A percentile compares a stretch with the other conserved stretches of the same genome.
Conservation (phyloP, 2,888 invertebrate species). For the Saturnia pavonia region DNA sequence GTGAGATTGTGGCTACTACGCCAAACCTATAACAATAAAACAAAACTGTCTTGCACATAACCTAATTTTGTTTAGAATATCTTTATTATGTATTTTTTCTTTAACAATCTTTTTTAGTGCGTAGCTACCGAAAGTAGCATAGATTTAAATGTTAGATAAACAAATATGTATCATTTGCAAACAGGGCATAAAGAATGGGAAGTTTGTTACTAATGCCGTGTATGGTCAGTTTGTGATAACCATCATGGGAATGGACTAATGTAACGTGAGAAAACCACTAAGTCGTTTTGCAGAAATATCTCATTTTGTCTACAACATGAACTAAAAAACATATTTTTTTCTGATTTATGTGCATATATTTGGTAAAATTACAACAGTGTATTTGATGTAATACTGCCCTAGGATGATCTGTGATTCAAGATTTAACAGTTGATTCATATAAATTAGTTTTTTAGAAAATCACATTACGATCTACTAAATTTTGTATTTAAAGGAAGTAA, state of each 20-base stretch:
- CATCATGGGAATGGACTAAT: conserved; percentile 11
- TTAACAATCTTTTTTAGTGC: neutral
- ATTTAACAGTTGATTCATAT: neutral
- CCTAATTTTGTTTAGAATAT: too few relatives aligned
- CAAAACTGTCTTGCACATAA: too few relatives aligned
- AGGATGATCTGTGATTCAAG: neutral
- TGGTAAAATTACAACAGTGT: conserved; percentile 7
- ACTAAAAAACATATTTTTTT: neutral
- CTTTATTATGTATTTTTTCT: neutral
- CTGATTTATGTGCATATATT: neutral
- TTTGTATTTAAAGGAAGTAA: neutral
- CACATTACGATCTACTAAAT: neutral
- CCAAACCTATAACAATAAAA: too few relatives aligned
- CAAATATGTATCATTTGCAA: conserved; percentile 12
- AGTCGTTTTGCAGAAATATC: conserved; percentile 3
- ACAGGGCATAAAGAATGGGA: conserved; percentile 13
- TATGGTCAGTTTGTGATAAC: conserved; percentile 12
- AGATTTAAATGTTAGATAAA: conserved; percentile 9
- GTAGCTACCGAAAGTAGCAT: conserved; percentile 9
- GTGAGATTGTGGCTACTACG: too few relatives aligned
- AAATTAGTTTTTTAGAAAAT: neutral
- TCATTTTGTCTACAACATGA: neutral
- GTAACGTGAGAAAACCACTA: conserved; percentile 11
- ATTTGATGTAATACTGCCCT: neutral
- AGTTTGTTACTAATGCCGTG: conserved; percentile 6